These are phyloP conservation scores for Nephrotoma guestfalica DNA, from an alignment of 2,888 invertebrate species.

Conservation along the genomic window DNA sequence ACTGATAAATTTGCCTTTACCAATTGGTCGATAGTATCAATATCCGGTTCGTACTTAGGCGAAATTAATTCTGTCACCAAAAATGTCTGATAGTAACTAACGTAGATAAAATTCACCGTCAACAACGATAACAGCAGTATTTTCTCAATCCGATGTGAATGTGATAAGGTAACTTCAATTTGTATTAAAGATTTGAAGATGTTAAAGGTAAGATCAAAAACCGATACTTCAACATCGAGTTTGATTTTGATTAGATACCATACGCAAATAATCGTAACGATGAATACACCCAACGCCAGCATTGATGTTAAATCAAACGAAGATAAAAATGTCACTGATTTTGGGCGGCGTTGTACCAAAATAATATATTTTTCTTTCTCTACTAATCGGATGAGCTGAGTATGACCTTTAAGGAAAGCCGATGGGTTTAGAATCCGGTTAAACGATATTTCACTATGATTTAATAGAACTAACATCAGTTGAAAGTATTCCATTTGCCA, in stretches of 20 bases:
- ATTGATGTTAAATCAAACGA: background rate
- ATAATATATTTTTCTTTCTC: background rate
- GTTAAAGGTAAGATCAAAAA: background rate
- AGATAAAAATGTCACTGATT: background rate
- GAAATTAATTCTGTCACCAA: background rate
- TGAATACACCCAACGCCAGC: background rate
- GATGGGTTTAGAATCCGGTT: background rate
- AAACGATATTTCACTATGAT: background rate
- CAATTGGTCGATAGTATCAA: background rate
- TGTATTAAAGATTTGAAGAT: background rate
- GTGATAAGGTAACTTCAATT: background rate
- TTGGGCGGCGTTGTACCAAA: background rate
- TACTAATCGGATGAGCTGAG: background rate
- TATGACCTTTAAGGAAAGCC: background rate
- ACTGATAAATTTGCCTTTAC: background rate
- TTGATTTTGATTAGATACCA: background rate
- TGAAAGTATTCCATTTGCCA: background rate
- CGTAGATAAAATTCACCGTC: background rate
- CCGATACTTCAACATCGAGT: background rate
- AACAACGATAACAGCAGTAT: background rate
- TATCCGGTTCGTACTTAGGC: background rate
- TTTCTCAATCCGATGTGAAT: background rate
- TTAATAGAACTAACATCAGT: background rate
- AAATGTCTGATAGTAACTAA: background rate
- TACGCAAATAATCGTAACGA: background rate